Evolutionary conservation across 2,888 invertebrate species (phyloP), one percentile per base, ranked within the genome.

Genomic region (Malthinus flaveolus): DNA sequence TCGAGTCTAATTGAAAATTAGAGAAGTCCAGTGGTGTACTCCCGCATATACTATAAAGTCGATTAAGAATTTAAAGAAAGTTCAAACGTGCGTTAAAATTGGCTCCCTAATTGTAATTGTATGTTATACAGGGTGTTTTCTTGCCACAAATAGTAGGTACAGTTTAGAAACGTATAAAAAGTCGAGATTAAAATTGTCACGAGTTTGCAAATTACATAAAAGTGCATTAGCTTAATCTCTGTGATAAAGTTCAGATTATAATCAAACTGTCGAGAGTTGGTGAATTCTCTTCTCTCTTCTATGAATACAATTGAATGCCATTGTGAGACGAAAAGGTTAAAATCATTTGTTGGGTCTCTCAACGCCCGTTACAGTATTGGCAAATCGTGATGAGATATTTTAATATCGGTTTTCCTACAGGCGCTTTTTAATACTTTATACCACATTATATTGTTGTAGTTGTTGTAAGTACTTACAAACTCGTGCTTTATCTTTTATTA

Each of bases 271-370:
- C 66, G 59, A 59, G 59, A 63, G 54, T 62, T 66, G 5, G 23
- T 23, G 23, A 23, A 23, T 23, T 23, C 23, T 23, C 23, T 2
- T 23, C 23, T 65, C 58, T 62, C 23, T 65, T 58, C 62, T 67
- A 63, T 62, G 64, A 62, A 66, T 63, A 66, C 66, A 66, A 66
- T 66, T 64, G 66, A 66, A 66, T 66, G 66, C 63, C 64, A 66
- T 61, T 51, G 60, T 23, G 23, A 23, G 23, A 23, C 23, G 23
- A 56, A 66, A 66, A 66, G 63, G 66, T 66, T 66, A 66, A 56
- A 64, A 64, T 64, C 65, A 62, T 66, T 66, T 66, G 68, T 67
- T 67, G 66, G 23, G 57, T 65, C 63, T 63, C 64, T 63, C 50
- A 35, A 57, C 53, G 59, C 57, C 23, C 54, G 62, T 57, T 62